Evolutionary conservation across 2,113 vertebrate genomes (phyloP), one percentile per base, ranked within the genome.

Genomic region (Phaethornis superciliosus): DNA sequence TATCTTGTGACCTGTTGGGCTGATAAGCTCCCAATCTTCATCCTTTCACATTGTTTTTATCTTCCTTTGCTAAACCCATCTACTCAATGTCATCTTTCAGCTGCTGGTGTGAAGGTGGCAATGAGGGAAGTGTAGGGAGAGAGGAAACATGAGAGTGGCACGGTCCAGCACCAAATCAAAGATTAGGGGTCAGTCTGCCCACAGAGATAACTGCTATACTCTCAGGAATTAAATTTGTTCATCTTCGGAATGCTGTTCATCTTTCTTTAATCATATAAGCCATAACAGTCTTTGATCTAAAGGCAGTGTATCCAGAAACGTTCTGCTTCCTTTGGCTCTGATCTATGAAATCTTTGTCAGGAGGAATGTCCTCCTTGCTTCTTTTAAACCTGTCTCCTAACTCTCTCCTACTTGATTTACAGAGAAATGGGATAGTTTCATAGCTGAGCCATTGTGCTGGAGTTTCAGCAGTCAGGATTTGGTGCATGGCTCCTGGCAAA

Each of bases 1-100:
- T 95, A 97, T 94, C 91, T 74, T 2, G 49, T 95, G 96, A 97
- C 93, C 92, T 97, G 74, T 95, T 97, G 82, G 87, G 78, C 82
- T 92, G 98, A 98, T 97, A 98, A 98, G 92, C 95, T 94, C 52
- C 80, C 94, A 97, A 60, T 97, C 97, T 97, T 88, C 70, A 74
- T 95, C 91, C 51, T 94, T 96, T 96, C 97, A 97, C 96, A 97
- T 97, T 97, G 97, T 98, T 98, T 97, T 97, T 97, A 97, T 97
- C 97, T 98, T 89, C 68, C 69, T 54, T n/a, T 63, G 40, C 95
- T 93, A 79, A 92, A 84, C 69, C 90, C 75, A 87, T 96, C 95
- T 94, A 87, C 85, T 96, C 93, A 96, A 92, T 96, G 94, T 96
- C 97, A 95, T 97, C 58, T 95, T 93, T 92, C 81, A 77, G 91